Base-by-base conservation (phyloP, 2,888 invertebrate species). In the Formica aserva region DNA sequence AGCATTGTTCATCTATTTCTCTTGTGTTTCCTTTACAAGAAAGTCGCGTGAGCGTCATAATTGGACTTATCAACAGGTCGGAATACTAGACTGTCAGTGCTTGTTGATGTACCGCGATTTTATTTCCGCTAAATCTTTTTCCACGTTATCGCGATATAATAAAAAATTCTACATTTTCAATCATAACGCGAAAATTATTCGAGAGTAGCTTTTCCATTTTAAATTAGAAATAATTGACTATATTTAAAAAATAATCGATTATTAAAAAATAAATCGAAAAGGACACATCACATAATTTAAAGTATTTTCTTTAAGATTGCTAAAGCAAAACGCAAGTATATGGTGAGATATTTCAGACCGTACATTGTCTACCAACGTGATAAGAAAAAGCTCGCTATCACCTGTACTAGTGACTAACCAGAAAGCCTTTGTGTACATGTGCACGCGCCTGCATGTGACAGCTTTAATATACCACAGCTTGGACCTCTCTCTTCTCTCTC, bases 401-500 rank as follows among this genome's bases (percentile, higher is more conserved):
- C 72, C 13, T 22, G 45, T 72, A 62, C 72, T 32, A 60, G 72
- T 69, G 69, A 69, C 69, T 69, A 52, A 29, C 35, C n/a, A n/a
- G 38, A 72, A 62, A 62, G 72, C 78, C 78, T 80, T 78, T 80
- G 78, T 80, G 78, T 72, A 80, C 55, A 72, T 22, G 78, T 80
- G 60, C 69, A 77, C 45, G 45, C 71, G 60, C 45, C 78, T 80
- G 78, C 72, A 80, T 69, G 45, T 80, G 78, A 80, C 78, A 80
- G 78, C 78, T 72, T 80, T 80, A 80, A 80, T 80, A 80, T 80
- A 80, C 78, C 72, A 48, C 72, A 62, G 60, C 35, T 71, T 35
- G 72, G 45, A 8, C 35, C n/a, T n/a, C 35, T n/a, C n/a, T n/a
- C 29, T 32, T n/a, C 32, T 32, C 29, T 11, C 67, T 52, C 32